Base-by-base conservation (phyloP, 2,113 vertebrate genomes). In the Eolophus roseicapilla region DNA sequence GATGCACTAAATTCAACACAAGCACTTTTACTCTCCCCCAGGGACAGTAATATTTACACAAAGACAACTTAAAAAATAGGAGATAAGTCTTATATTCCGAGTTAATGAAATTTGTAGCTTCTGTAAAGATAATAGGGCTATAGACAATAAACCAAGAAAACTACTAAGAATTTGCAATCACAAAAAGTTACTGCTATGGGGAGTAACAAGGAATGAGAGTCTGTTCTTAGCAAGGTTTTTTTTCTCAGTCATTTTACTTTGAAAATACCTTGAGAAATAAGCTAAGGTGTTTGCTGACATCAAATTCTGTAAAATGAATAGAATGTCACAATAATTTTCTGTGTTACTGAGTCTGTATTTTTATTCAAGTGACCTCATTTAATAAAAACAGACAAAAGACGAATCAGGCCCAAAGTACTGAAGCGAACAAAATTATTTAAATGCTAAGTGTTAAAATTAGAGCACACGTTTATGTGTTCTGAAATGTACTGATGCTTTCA, bases 81-180 rank as follows among this genome's bases (percentile, higher is more conserved):
- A 86, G 28, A 49, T 76, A 87, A 90, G 25, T 44, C 47, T 93
- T 90, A 23, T 39, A 76, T 41, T 20, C 44, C 0, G 3, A 91
- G 75, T 94, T 94, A 95, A 93, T 89, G 81, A 92, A 94, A 94
- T 82, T 78, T 47, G 33, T 88, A 67, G 59, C 65, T 86, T 94
- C 43, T 82, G 28, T 59, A 92, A 90, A 92, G 64, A 78, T 83
- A 78, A 93, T 68, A 76, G 57, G 24, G 16, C 52, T 76, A 57
- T 31, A 85, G 86, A 90, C 50, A 94, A 87, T 85, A 97, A 87
- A 68, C 35, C 24, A 75, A 77, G 74, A 71, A 92, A 93, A 52
- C 20, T 4, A 0, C 18, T 47, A 79, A 71, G 84, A 82, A 47
- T 85, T 86, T 84, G 17, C 47, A 79, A 41, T 89, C 65, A 93